Evolutionary conservation across 2,888 invertebrate genomes (phyloP).

Genomic region (Coecobrya sp.): DNA sequence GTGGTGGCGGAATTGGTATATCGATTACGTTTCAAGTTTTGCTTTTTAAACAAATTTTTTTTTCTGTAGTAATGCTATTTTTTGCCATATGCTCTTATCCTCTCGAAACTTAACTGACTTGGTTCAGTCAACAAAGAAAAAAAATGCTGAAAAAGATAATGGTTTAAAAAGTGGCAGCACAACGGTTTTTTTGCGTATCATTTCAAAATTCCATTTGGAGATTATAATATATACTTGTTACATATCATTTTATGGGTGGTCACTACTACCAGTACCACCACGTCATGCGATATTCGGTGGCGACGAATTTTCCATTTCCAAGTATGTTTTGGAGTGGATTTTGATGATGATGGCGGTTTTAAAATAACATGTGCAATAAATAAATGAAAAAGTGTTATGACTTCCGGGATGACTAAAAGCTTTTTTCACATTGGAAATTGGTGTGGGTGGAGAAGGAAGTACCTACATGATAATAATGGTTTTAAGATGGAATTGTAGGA

Average conservation of each 20-base stretch:
- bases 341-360: constrained; percentile 17
- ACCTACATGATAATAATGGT: constrained; percentile 21
- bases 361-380: constrained; percentile 37
- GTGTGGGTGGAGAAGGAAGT: neutral
- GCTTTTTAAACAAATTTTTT: neutral
- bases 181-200: neutral
- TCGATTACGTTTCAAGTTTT: constrained; percentile 40
- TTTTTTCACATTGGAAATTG: constrained; percentile 42
- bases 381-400: constrained; percentile 71
- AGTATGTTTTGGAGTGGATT: constrained; percentile 4
- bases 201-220: neutral
- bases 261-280: neutral
- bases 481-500: neutral
- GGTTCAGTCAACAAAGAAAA: neutral
- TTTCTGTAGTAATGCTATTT: neutral
- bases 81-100: neutral
- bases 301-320: constrained; percentile 4
- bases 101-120: neutral
- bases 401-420: constrained; percentile 77
- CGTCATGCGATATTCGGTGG: neutral
- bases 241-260: neutral
- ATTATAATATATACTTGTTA: neutral
- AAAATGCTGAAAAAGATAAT: neutral
- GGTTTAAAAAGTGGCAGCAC: neutral
- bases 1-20: constrained; percentile 37